Conservation (phyloP, 2,113 vertebrate genomes). For the Salvelinus namaycush region DNA sequence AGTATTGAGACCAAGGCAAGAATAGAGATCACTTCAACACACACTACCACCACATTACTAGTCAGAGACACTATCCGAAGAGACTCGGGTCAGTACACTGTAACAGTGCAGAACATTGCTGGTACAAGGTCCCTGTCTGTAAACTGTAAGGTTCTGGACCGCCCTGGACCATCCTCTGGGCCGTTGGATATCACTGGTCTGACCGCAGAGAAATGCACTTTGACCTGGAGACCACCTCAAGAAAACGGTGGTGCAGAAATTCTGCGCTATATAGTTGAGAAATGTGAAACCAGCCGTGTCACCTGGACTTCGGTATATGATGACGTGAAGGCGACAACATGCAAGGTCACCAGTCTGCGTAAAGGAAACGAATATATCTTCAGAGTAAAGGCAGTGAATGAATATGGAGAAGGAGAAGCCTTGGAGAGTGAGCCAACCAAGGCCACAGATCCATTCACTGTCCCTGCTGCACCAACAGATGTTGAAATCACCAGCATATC, state of each 20-base stretch:
- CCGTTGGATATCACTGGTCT: slow-evolving; percentile 87
- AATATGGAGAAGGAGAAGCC: slow-evolving; percentile 91
- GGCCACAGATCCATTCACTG: slow-evolving; percentile 91
- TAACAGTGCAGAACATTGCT: slow-evolving; percentile 92
- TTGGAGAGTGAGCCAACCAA: slow-evolving; percentile 88
- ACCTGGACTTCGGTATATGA: slow-evolving; percentile 93
- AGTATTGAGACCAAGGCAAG: slow-evolving; percentile 92
- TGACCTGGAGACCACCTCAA: slow-evolving; percentile 92
- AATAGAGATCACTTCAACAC: slow-evolving; percentile 90
- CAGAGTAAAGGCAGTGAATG: slow-evolving; percentile 93
- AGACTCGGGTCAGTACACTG: slow-evolving; percentile 92
- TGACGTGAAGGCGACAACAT: slow-evolving; percentile 91
- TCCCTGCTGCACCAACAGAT: slow-evolving; percentile 86
- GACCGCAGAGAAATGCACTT: slow-evolving; percentile 91
- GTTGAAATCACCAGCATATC: slow-evolving; percentile 91
- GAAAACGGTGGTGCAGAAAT: slow-evolving; percentile 96
- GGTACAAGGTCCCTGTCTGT: slow-evolving; percentile 88
- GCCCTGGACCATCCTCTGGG: slow-evolving; percentile 92
- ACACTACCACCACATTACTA: slow-evolving; percentile 80
- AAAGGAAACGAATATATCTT: slow-evolving; percentile 98
- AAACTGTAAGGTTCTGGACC: slow-evolving; percentile 95
- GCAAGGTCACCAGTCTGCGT: slow-evolving; percentile 94
- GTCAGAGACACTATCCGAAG: slow-evolving; percentile 89
- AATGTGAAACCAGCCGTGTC: slow-evolving; percentile 94
- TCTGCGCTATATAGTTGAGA: slow-evolving; percentile 94